A percentile compares a stretch with the other conserved stretches of the same genome.
phyloP scores from a whole-genome alignment of 2,888 invertebrate genomes.

The Pristionchus exspectatus region DNA sequence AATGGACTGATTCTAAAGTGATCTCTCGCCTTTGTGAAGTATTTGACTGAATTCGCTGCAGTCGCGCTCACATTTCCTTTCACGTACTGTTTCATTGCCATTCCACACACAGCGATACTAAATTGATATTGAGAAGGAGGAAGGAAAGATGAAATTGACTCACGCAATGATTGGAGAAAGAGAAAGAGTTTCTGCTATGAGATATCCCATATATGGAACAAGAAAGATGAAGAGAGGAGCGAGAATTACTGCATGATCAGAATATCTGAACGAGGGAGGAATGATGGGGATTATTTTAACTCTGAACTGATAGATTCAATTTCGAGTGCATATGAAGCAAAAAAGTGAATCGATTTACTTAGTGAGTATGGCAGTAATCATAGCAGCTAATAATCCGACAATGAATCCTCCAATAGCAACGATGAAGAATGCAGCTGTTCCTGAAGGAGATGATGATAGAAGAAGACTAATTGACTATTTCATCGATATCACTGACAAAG shows the following conservation, averaged over 20 bases:
- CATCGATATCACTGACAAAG: not conserved
- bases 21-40: constrained; percentile 88
- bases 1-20: not conserved
- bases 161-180: constrained; percentile 98
- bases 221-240: constrained; percentile 98
- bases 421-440: constrained; percentile 72
- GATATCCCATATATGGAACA: constrained; percentile 96
- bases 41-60: constrained; percentile 97
- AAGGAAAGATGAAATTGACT: not conserved
- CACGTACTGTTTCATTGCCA: constrained; percentile 98
- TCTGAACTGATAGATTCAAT: too few relatives aligned
- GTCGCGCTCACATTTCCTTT: constrained; percentile 97
- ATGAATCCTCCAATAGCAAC: constrained; percentile 75
- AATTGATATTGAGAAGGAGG: not conserved
- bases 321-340: too few relatives aligned
- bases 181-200: constrained; percentile 98
- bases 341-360: constrained; percentile 62
- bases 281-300: too few relatives aligned
- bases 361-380: constrained; percentile 71
- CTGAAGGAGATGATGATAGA: not conserved
- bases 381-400: constrained; percentile 76
- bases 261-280: constrained; percentile 84
- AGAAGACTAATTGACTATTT: not conserved
- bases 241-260: constrained; percentile 94
- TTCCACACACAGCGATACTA: constrained; percentile 97